Conservation (phyloP, 2,113 vertebrate species). For the Cyrtonyx montezumae region DNA sequence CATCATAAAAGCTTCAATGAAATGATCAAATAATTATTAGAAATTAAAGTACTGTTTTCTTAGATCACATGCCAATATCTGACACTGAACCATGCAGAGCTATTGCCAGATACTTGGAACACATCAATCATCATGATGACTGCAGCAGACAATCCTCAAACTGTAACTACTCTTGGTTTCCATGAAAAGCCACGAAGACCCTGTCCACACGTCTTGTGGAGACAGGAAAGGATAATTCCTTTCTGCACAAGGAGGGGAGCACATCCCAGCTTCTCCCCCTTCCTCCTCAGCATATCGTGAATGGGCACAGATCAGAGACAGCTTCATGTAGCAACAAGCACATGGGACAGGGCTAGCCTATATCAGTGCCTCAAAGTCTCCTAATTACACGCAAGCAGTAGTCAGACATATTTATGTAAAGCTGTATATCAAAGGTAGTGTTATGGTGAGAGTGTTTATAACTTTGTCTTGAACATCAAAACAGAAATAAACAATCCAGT, state of each 20-base stretch:
- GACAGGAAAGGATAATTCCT: background rate
- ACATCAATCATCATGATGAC: background rate
- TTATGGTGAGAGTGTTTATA: background rate
- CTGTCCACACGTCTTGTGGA: background rate
- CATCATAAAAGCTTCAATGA: background rate
- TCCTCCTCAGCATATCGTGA: background rate
- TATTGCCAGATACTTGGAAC: background rate
- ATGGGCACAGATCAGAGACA: background rate
- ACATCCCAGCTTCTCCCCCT: background rate
- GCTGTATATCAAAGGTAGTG: background rate
- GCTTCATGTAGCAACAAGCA: background rate
- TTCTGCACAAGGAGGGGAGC: background rate
- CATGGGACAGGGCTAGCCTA: background rate
- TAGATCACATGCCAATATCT: background rate
- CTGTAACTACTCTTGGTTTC: background rate
- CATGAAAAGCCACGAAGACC: background rate
- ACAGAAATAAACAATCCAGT: slow-evolving; percentile 15
- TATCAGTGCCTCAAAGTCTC: background rate
- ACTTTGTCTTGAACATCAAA: slow-evolving; percentile 16
- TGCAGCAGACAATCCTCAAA: background rate
- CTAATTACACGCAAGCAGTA: slow-evolving; percentile 1
- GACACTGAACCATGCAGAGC: background rate
- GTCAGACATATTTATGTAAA: background rate
- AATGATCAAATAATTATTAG: background rate
- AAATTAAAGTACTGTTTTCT: background rate